Conservation (phyloP, 2,113 vertebrate species). For the Orthonyx spaldingii region DNA sequence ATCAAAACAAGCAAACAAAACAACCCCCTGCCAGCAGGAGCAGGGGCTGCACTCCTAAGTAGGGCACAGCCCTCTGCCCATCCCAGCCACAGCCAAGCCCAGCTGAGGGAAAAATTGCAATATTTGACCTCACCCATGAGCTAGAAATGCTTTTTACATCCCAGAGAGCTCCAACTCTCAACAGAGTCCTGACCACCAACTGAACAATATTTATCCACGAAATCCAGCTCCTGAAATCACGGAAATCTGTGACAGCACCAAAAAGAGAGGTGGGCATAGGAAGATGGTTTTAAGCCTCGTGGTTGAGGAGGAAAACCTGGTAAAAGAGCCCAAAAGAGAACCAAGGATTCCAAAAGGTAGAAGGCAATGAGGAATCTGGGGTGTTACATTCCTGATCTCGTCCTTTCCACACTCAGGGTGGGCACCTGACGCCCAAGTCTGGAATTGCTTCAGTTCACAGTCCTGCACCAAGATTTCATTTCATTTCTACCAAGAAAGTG, state of each 20-base stretch:
- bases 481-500: neutral
- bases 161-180: neutral
- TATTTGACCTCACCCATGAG: neutral
- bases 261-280: fast-evolving
- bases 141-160: neutral
- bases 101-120: neutral
- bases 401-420: neutral
- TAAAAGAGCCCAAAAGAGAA: neutral
- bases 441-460: neutral
- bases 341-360: neutral
- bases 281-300: neutral
- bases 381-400: neutral
- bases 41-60: neutral
- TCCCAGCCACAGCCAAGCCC: neutral
- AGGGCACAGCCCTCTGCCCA: neutral
- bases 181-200: neutral
- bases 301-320: neutral
- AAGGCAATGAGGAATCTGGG: neutral
- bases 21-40: constrained; percentile 9
- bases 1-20: constrained; percentile 25
- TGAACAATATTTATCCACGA: fast-evolving
- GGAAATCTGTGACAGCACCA: neutral
- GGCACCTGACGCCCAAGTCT: neutral
- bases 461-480: neutral
- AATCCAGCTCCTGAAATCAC: neutral